A percentile compares a stretch with the other conserved stretches of the same genome.
Conservation (phyloP, 2,888 invertebrate species). For the Uloborus plumipes region DNA sequence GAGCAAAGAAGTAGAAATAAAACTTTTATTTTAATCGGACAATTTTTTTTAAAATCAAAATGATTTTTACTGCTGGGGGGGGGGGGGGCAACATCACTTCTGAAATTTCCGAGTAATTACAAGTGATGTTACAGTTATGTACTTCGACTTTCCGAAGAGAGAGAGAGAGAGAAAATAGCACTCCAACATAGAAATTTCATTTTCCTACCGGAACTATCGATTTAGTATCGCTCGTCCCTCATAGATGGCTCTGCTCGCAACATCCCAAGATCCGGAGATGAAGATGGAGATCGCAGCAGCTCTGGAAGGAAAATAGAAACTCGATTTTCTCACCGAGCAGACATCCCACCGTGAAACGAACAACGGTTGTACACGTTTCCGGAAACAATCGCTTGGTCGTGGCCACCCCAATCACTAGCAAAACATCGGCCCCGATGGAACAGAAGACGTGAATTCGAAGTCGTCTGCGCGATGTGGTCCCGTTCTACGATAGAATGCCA, state of each 20-base stretch:
- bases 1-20: no score
- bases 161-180: no score
- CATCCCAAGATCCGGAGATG: constrained; percentile 2
- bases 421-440: not conserved
- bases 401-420: not conserved
- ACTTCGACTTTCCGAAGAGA: no score
- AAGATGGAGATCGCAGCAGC: constrained; percentile 17
- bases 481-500: not conserved
- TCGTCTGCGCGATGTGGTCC: not conserved
- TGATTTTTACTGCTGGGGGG: no score
- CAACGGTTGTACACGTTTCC: not conserved
- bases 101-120: no score
- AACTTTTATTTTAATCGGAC: no score
- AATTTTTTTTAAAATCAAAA: no score
- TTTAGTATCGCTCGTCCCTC: not conserved
- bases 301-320: constrained; percentile 17
- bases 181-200: not conserved
- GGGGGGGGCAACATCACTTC: no score
- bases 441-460: not conserved
- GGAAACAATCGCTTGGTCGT: constrained; percentile 3
- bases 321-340: constrained; percentile 3
- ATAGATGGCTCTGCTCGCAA: constrained; percentile 45
- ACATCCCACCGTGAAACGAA: not conserved
- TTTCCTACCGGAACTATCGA: not conserved
- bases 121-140: no score